A percentile compares a stretch with the other conserved stretches of the same genome.
Evolutionary conservation across 2,113 vertebrate species (phyloP).

Genomic region (Hemiprocne comata): DNA sequence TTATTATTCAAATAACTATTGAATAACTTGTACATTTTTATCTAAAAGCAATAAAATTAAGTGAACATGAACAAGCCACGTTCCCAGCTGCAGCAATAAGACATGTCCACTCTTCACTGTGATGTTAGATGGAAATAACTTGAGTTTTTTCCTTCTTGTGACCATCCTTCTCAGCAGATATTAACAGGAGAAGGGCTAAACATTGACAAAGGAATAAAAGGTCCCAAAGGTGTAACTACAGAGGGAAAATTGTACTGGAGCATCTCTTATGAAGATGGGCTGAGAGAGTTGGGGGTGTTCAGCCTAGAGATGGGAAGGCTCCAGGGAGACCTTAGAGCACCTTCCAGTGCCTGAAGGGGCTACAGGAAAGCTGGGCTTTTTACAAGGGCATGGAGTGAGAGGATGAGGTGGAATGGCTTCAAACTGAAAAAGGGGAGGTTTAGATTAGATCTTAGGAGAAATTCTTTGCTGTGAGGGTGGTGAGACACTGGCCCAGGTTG

Average conservation of each 20-base stretch:
- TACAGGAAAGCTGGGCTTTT: no score
- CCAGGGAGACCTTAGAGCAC: no score
- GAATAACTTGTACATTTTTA: neutral
- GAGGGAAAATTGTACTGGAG: neutral
- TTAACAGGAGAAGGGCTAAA: neutral
- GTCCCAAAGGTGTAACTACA: neutral
- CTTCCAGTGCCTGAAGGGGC: no score
- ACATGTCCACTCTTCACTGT: neutral
- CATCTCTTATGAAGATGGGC: no score
- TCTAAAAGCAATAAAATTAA: neutral
- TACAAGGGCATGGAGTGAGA: no score
- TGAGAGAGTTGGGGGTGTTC: no score
- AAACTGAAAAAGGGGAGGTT: no score
- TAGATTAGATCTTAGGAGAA: no score
- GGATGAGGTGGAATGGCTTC: no score
- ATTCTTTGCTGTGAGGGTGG: no score
- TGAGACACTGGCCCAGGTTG: no score
- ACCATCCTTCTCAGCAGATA: neutral
- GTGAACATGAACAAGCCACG: rapidly evolving
- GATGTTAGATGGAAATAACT: neutral
- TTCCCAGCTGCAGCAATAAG: neutral
- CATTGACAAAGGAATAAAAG: neutral
- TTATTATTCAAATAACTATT: neutral
- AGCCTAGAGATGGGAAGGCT: no score
- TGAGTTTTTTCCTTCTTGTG: neutral